phyloP scores from a whole-genome alignment of 2,888 invertebrate species.

The Thyatira batis region DNA sequence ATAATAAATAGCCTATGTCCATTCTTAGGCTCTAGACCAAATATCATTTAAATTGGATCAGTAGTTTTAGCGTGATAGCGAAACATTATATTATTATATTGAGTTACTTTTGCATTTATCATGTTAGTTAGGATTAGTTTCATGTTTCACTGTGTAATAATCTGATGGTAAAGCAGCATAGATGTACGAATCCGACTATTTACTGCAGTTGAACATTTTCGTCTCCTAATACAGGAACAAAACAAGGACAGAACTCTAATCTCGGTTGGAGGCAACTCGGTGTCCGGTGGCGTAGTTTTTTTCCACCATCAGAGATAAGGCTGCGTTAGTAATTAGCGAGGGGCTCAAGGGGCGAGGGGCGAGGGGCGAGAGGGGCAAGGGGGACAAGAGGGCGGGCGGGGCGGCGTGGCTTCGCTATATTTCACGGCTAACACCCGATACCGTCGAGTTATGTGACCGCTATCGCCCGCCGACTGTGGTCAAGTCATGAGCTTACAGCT shows the following conservation, averaged over 20 bases:
- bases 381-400: not conserved
- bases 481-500: not conserved
- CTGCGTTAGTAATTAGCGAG: conserved; percentile 4
- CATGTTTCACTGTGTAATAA: no score
- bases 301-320: not conserved
- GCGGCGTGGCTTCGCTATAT: conserved; percentile 15
- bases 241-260: not conserved
- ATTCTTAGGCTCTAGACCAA: no score
- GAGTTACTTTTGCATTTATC: no score
- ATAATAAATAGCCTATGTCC: no score
- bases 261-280: not conserved
- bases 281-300: not conserved
- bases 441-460: conserved; percentile 6
- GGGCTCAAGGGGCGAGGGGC: conserved; percentile 15
- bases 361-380: not conserved
- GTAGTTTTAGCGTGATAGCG: no score
- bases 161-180: no score
- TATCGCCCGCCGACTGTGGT: not conserved
- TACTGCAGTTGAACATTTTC: no score
- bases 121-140: no score
- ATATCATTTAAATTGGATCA: no score
- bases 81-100: no score
- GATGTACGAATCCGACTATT: no score
- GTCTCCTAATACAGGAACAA: no score
- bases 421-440: conserved; percentile 11